Percentiles rank a stretch among this genome's conserved stretches.
Evolutionary conservation across 2,113 vertebrate genomes (phyloP).

Genomic region (Sialia sialis): DNA sequence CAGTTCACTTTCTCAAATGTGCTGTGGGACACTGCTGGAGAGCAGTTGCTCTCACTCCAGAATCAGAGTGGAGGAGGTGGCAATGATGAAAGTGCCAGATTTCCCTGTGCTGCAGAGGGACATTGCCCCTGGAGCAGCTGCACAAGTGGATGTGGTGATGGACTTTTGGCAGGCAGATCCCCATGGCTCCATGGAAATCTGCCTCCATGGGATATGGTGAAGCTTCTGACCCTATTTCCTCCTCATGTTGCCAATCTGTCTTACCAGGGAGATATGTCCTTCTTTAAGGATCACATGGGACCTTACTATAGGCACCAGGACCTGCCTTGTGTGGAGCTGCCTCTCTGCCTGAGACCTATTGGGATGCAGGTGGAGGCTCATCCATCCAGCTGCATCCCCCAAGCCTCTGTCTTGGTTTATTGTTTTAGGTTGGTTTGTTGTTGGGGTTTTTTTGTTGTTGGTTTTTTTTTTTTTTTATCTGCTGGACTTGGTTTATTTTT

Average conservation of each 20-base stretch:
- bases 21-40: background rate
- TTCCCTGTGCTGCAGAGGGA: background rate
- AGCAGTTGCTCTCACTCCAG: background rate
- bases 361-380: background rate
- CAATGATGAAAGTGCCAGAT: background rate
- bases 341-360: background rate
- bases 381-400: background rate
- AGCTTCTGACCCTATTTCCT: background rate
- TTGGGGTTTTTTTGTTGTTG: background rate
- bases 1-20: background rate
- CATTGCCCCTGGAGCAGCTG: background rate
- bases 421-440: background rate
- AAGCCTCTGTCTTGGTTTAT: background rate
- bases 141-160: background rate
- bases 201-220: background rate
- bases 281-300: background rate
- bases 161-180: background rate
- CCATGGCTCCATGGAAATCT: background rate
- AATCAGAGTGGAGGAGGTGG: background rate
- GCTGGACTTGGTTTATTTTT: constrained; percentile 32
- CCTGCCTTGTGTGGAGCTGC: background rate
- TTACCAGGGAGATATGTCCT: background rate
- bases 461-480: background rate
- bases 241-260: background rate
- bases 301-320: background rate